Conservation (phyloP, 2,888 invertebrate species). For the Apantesis nais region DNA sequence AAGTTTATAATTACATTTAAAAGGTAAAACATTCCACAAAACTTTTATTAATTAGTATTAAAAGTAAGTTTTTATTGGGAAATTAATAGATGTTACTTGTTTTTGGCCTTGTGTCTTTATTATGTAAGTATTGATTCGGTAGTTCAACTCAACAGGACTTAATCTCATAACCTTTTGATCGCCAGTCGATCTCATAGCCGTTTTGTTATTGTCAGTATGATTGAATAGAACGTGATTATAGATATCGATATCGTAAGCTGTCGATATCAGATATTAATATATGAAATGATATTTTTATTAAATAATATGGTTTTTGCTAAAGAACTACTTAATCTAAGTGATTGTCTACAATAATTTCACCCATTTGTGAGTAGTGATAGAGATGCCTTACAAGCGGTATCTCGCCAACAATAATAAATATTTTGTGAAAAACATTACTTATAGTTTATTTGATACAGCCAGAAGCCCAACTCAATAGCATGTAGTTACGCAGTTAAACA, state of each 20-base stretch:
- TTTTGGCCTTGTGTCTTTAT: not conserved
- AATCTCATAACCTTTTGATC: slow-evolving; percentile 13
- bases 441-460: too few species aligned
- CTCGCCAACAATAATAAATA: not conserved
- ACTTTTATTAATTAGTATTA: not conserved
- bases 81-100: not conserved
- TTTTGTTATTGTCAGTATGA: slow-evolving; percentile 11
- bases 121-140: not conserved
- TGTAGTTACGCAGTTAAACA: too few species aligned
- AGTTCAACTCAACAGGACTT: slow-evolving; percentile 6
- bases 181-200: not conserved
- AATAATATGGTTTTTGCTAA: not conserved
- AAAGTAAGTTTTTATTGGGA: not conserved
- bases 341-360: not conserved
- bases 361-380: not conserved
- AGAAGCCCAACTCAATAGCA: too few species aligned
- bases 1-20: not conserved
- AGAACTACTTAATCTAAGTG: not conserved
- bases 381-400: not conserved
- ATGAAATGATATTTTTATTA: not conserved
- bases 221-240: slow-evolving; percentile 4
- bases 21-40: not conserved
- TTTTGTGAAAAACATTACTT: not conserved
- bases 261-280: slow-evolving; percentile 6
- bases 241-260: slow-evolving; percentile 9